A percentile compares a stretch with the other conserved stretches of the same genome.
phyloP scores from a whole-genome alignment of 2,797 vertebrate species.

The Natrix natrix region DNA sequence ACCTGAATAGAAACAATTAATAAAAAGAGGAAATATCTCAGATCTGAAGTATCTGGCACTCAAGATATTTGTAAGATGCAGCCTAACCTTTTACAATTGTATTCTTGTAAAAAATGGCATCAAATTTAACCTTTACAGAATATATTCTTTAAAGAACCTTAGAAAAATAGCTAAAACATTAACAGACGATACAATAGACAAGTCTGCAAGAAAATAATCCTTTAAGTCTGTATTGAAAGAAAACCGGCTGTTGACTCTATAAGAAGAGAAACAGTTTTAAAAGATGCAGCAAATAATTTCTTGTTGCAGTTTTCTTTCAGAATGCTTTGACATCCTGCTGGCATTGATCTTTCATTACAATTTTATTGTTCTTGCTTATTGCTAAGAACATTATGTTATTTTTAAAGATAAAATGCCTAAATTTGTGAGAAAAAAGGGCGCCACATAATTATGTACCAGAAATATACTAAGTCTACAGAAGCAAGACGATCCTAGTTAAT shows the following conservation, averaged over 20 bases:
- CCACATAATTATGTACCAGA: neutral
- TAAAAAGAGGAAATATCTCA: constrained; percentile 27
- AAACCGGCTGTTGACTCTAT: neutral
- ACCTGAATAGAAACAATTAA: constrained; percentile 75
- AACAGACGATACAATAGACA: neutral
- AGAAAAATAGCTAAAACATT: neutral
- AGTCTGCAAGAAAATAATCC: neutral
- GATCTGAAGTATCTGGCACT: neutral
- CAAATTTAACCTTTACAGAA: neutral
- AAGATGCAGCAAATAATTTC: neutral
- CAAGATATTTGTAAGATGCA: neutral
- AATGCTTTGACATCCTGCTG: neutral
- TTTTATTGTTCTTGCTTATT: neutral
- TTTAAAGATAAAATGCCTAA: neutral
- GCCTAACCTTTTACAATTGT: neutral
- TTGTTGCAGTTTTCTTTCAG: neutral
- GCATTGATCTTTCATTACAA: neutral
- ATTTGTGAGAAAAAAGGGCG: neutral
- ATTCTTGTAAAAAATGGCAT: neutral
- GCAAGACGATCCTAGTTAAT: neutral
- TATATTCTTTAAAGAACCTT: neutral
- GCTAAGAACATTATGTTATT: neutral
- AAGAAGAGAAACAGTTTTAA: neutral
- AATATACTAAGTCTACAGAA: neutral
- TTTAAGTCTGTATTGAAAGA: neutral